Evolutionary conservation across 2,888 invertebrate species (phyloP).

Genomic region (Amiota mariae): DNA sequence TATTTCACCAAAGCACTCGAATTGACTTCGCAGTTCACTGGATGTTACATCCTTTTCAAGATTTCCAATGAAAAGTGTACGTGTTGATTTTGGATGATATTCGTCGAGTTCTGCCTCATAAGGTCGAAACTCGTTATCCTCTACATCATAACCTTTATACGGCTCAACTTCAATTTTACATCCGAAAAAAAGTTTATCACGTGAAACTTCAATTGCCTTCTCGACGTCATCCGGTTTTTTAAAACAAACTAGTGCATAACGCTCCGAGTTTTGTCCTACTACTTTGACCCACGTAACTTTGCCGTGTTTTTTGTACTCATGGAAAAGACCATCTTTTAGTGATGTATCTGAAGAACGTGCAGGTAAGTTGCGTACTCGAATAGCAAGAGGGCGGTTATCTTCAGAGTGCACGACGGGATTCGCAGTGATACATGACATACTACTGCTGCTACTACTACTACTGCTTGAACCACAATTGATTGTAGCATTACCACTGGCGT

Average conservation of each 20-base stretch:
- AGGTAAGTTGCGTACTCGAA: conserved; percentile 92
- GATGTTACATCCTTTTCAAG: conserved; percentile 95
- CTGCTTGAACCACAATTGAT: conserved; percentile 55
- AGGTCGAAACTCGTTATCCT: conserved; percentile 88
- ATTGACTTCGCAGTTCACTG: conserved; percentile 91
- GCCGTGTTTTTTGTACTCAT: conserved; percentile 99
- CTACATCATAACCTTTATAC: conserved; percentile 91
- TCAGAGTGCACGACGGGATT: conserved; percentile 74
- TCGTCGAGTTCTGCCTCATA: conserved; percentile 97
- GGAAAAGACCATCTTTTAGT: conserved; percentile 96
- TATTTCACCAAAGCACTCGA: conserved; percentile 96
- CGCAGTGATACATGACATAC: conserved; percentile 58
- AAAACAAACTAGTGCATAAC: conserved; percentile 96
- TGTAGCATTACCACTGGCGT: conserved; percentile 64
- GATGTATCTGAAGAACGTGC: conserved; percentile 93
- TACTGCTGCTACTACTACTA: conserved; percentile 59
- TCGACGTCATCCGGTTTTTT: conserved; percentile 98
- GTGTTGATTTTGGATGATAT: conserved; percentile 96
- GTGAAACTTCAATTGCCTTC: conserved; percentile 95
- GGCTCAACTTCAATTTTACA: conserved; percentile 96
- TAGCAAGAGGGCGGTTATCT: conserved; percentile 85
- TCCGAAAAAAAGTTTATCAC: conserved; percentile 97
- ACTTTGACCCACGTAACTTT: conserved; percentile 97
- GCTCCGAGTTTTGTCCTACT: conserved; percentile 90
- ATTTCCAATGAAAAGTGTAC: conserved; percentile 97